Evolutionary conservation across 2,888 invertebrate genomes (phyloP).

Genomic region (Melieria omissa): DNA sequence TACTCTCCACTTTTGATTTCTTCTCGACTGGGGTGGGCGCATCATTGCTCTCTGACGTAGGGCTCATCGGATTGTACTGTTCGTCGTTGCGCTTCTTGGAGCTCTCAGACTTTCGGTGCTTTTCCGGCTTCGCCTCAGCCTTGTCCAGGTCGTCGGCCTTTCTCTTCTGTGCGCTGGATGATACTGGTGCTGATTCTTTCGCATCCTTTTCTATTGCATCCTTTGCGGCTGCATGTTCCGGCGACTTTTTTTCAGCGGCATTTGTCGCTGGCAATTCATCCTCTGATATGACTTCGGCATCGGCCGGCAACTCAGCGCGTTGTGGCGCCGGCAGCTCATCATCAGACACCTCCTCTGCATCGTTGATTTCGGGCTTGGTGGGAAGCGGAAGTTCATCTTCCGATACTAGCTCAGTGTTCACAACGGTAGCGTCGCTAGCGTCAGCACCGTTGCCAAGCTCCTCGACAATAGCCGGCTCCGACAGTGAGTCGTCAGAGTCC

Average conservation of each 20-base stretch:
- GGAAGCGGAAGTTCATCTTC: conserved; percentile 83
- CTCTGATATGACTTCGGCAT: conserved; percentile 83
- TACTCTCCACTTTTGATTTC: conserved; percentile 57
- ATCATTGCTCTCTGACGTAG: conserved; percentile 80
- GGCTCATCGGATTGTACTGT: conserved; percentile 83
- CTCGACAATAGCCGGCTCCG: conserved; percentile 61
- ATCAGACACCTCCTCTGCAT: conserved; percentile 85
- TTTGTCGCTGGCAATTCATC: conserved; percentile 75
- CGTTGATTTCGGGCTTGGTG: conserved; percentile 80
- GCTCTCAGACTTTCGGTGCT: conserved; percentile 27
- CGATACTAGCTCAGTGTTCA: conserved; percentile 86
- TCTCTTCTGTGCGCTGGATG: conserved; percentile 43
- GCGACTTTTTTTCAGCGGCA: conserved; percentile 39
- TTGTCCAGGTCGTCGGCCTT: conserved; percentile 45
- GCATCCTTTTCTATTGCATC: conserved; percentile 25
- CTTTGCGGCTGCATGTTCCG: conserved; percentile 40
- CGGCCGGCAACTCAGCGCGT: conserved; percentile 77
- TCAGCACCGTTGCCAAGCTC: conserved; percentile 58
- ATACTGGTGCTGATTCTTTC: background rate
- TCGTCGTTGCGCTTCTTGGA: conserved; percentile 64
- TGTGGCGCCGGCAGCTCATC: conserved; percentile 80
- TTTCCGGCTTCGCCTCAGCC: conserved; percentile 39
- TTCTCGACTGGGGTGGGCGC: conserved; percentile 69
- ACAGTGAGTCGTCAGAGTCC: conserved; percentile 59
- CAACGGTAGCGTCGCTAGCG: conserved; percentile 69